These are phyloP conservation scores for Thunnus albacares DNA, from an alignment of 2,797 vertebrate genomes.

Conservation along the genomic window DNA sequence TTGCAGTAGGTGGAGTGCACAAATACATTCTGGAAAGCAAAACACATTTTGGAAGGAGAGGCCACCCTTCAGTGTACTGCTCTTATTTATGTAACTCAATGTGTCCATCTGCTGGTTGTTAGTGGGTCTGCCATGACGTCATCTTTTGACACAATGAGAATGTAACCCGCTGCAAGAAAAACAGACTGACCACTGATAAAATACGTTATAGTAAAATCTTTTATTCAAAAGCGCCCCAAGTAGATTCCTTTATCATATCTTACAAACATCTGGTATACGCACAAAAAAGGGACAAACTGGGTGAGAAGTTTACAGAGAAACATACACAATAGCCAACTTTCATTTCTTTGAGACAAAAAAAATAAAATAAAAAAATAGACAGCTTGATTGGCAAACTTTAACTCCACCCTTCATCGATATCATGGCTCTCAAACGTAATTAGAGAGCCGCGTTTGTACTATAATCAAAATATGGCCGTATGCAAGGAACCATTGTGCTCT, in stretches of 20 bases:
- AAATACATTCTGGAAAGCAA: slow-evolving; percentile 17
- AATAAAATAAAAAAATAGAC: slow-evolving; percentile 13
- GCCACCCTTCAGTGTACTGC: not conserved
- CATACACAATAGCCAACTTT: slow-evolving; percentile 43
- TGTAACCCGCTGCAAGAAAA: not conserved
- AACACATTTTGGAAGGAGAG: slow-evolving; percentile 10
- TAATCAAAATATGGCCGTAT: slow-evolving; percentile 30
- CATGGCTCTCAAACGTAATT: slow-evolving; percentile 18
- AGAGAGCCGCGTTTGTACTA: slow-evolving; percentile 17
- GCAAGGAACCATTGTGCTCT: slow-evolving; percentile 60
- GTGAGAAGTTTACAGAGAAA: slow-evolving; percentile 66
- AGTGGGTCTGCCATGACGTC: slow-evolving; percentile 61
- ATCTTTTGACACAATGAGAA: slow-evolving; percentile 30
- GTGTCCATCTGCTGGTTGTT: slow-evolving; percentile 74
- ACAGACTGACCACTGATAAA: not conserved
- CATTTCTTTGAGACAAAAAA: slow-evolving; percentile 30
- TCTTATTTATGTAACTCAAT: slow-evolving; percentile 50
- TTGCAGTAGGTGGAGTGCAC: slow-evolving; percentile 11
- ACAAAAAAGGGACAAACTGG: slow-evolving; percentile 61
- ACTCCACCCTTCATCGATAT: slow-evolving; percentile 32
- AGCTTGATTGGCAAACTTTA: slow-evolving; percentile 63
- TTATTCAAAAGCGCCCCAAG: slow-evolving; percentile 79
- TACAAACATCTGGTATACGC: slow-evolving; percentile 75
- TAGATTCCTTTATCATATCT: slow-evolving; percentile 75
- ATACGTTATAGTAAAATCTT: slow-evolving; percentile 76